Evolutionary conservation across 2,888 invertebrate genomes (phyloP).

Genomic region (Hydrotaea cyrtoneurina): DNA sequence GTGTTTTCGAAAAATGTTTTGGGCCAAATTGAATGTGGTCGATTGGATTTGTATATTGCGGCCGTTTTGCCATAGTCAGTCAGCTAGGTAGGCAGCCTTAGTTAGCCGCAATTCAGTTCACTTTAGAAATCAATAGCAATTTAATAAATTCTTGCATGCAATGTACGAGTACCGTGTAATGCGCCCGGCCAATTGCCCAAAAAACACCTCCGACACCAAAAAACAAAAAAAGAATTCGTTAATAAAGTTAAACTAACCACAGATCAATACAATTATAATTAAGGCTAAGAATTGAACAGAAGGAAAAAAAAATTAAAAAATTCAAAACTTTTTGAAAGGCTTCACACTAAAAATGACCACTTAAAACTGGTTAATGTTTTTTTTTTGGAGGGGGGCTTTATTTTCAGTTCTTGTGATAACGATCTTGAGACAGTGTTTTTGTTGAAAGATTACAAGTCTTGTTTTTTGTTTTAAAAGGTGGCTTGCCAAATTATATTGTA

Average conservation of each 20-base stretch:
- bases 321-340: constrained; percentile 32
- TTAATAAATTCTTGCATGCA: constrained; percentile 65
- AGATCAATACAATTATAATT: constrained; percentile 41
- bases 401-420: constrained; percentile 32
- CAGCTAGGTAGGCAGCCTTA: no score
- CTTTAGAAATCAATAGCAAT: constrained; percentile 60
- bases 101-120: constrained; percentile 11
- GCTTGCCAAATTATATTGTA: constrained; percentile 14
- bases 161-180: constrained; percentile 25
- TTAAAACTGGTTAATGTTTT: background rate
- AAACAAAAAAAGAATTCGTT: constrained; percentile 44
- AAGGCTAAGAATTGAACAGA: constrained; percentile 44
- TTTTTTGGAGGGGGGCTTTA: background rate
- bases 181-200: background rate
- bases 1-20: constrained; percentile 40
- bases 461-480: background rate
- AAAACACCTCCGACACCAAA: background rate
- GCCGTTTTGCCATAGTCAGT: no score
- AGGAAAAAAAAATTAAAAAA: background rate
- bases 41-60: constrained; percentile 47
- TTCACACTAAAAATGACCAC: constrained; percentile 7
- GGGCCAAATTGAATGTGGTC: constrained; percentile 48
- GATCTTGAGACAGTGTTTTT: constrained; percentile 37
- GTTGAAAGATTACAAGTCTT: constrained; percentile 23
- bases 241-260: constrained; percentile 26